Evolutionary conservation across 2,797 vertebrate genomes (phyloP).

Genomic region (Vultur gryphus): DNA sequence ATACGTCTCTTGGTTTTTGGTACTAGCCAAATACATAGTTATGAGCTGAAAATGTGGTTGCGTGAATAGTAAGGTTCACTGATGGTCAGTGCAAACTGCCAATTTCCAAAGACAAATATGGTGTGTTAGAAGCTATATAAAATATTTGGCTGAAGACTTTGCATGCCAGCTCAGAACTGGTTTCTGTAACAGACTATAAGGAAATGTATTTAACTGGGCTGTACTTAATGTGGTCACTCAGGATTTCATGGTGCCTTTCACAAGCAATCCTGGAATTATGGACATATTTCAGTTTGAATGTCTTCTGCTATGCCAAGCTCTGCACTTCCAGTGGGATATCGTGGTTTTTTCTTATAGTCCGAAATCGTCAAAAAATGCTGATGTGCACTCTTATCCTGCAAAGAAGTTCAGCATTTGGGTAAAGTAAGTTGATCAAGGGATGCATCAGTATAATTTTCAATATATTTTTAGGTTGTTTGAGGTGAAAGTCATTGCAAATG

Average conservation of each 20-base stretch:
- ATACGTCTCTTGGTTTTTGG: not conserved
- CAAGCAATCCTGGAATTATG: not conserved
- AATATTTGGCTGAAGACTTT: conserved; percentile 20
- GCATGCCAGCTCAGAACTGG: conserved; percentile 20
- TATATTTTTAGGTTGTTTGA: not conserved
- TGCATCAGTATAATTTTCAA: not conserved
- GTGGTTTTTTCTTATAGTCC: not conserved
- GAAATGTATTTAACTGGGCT: not conserved
- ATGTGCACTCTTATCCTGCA: not conserved
- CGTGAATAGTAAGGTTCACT: conserved; percentile 31
- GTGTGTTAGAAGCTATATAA: conserved; percentile 22
- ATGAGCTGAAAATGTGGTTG: conserved; percentile 14
- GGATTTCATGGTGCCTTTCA: not conserved
- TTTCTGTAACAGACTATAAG: conserved; percentile 8
- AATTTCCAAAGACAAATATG: conserved; percentile 42
- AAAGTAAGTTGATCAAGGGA: not conserved
- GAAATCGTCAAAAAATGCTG: not conserved
- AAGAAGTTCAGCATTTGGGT: not conserved
- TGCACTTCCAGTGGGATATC: not conserved
- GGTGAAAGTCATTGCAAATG: not conserved
- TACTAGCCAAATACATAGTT: not conserved
- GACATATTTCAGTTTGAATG: not conserved
- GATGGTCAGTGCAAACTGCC: conserved; percentile 1
- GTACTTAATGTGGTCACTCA: conserved; percentile 3
- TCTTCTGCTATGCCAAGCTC: not conserved